A percentile compares a stretch with the other conserved stretches of the same genome.
Conservation (phyloP, 2,797 vertebrate species). For the Lateolabrax maculatus region DNA sequence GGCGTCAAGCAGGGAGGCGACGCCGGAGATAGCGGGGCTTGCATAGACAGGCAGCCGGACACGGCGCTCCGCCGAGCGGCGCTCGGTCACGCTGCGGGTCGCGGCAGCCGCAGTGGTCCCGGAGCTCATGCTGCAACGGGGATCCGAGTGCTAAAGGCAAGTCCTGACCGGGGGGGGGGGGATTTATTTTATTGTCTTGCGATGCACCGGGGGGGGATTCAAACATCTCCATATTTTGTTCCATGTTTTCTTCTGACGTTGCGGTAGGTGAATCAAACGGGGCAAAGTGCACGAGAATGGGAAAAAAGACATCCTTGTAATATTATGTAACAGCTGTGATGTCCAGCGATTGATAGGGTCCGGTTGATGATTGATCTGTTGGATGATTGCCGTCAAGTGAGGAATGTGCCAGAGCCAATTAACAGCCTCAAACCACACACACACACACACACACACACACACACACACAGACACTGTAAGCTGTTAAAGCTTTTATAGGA, state of each 20-base stretch:
- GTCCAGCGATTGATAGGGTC: slow-evolving; percentile 38
- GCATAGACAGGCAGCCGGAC: slow-evolving; percentile 83
- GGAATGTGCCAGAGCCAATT: slow-evolving; percentile 60
- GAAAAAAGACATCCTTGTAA: slow-evolving; percentile 35
- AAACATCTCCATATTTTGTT: slow-evolving; percentile 27
- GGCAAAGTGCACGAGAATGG: slow-evolving; percentile 63
- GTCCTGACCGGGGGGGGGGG: slow-evolving; percentile 47
- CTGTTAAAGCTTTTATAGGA: slow-evolving; percentile 21
- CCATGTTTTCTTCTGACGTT: slow-evolving; percentile 16
- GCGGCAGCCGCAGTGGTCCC: slow-evolving; percentile 76
- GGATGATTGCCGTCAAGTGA: slow-evolving; percentile 47
- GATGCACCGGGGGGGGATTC: slow-evolving; percentile 24
- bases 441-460: slow-evolving; percentile 18
- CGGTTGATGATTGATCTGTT: slow-evolving; percentile 63
- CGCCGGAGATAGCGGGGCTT: slow-evolving; percentile 81
- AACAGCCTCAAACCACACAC: slow-evolving; percentile 31
- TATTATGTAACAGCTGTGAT: slow-evolving; percentile 65
- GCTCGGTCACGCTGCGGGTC: slow-evolving; percentile 73
- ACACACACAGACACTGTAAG: slow-evolving; percentile 2
- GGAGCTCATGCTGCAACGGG: slow-evolving; percentile 80
- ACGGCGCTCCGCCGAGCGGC: slow-evolving; percentile 76
- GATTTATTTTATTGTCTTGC: slow-evolving; percentile 1
- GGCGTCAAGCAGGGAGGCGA: slow-evolving; percentile 77
- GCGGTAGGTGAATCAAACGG: slow-evolving; percentile 38
- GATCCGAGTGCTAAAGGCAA: slow-evolving; percentile 88